Conservation (phyloP, 2,888 invertebrate species). For the Heliconius ismenius region DNA sequence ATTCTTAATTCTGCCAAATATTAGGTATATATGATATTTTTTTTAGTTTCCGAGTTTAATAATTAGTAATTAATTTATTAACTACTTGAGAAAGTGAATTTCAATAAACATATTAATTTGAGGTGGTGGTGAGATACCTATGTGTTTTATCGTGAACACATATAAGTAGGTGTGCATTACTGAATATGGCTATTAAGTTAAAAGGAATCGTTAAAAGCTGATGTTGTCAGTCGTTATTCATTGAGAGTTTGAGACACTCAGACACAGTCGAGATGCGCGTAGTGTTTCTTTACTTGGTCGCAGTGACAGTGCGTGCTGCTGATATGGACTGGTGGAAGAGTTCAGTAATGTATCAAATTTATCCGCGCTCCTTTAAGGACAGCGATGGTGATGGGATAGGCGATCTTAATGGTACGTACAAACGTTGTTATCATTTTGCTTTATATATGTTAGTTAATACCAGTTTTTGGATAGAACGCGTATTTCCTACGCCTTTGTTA, state of each 20-base stretch:
- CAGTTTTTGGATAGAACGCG: too few species aligned
- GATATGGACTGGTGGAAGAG: constrained; percentile 87
- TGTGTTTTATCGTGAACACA: neutral
- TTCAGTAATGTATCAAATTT: constrained; percentile 89
- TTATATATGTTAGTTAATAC: too few species aligned
- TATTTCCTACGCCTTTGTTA: too few species aligned
- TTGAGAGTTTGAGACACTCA: neutral
- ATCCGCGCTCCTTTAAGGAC: constrained; percentile 89
- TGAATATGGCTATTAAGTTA: constrained; percentile 3
- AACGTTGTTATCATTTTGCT: neutral
- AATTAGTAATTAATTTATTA: too few species aligned
- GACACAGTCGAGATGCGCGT: constrained; percentile 35
- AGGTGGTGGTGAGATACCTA: neutral
- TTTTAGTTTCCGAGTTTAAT: too few species aligned
- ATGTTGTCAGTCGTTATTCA: constrained; percentile 16
- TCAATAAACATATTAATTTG: neutral
- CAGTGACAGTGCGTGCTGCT: constrained; percentile 33
- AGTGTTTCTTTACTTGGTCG: constrained; percentile 25
- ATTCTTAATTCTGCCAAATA: too few species aligned
- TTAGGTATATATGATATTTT: too few species aligned
- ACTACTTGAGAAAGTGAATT: neutral
- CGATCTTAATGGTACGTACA: constrained; percentile 85
- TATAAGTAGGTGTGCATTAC: neutral
- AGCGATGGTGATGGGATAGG: constrained; percentile 88
- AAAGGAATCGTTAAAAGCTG: constrained; percentile 27